Conservation (phyloP, 2,888 invertebrate species). For the Drosophila birchii region DNA sequence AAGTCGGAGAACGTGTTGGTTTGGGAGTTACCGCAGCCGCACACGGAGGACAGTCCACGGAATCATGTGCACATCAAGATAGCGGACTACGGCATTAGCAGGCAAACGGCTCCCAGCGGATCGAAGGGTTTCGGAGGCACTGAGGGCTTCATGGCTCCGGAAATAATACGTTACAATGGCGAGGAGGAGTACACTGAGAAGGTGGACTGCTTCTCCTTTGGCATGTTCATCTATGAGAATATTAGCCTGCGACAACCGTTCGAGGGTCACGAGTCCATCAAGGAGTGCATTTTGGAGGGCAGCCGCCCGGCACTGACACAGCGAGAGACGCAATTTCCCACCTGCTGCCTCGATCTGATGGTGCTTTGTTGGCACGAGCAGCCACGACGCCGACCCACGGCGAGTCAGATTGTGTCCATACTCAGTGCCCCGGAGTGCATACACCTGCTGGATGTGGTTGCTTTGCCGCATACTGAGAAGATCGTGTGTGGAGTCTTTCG, state of each 20-base stretch:
- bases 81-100: constrained; percentile 98
- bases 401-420: constrained; percentile 96
- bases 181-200: constrained; percentile 99
- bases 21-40: constrained; percentile 96
- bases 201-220: constrained; percentile 99
- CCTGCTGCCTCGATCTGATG: constrained; percentile 96
- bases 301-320: constrained; percentile 95
- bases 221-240: constrained; percentile 98
- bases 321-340: constrained; percentile 92
- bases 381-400: constrained; percentile 94
- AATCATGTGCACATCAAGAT: constrained; percentile 94
- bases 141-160: constrained; percentile 99
- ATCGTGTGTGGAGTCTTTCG: constrained; percentile 87
- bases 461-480: constrained; percentile 89
- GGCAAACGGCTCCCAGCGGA: constrained; percentile 94
- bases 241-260: constrained; percentile 97
- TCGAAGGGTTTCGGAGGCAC: constrained; percentile 99
- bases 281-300: constrained; percentile 98
- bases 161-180: constrained; percentile 98
- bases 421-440: constrained; percentile 96
- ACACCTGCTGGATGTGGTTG: constrained; percentile 92
- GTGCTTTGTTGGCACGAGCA: constrained; percentile 97
- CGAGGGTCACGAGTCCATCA: constrained; percentile 98
- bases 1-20: constrained; percentile 99
- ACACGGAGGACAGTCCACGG: constrained; percentile 87